Percentiles rank a stretch among this genome's conserved stretches.
Conservation (phyloP, 2,888 invertebrate species). For the Antheraea assamensis region DNA sequence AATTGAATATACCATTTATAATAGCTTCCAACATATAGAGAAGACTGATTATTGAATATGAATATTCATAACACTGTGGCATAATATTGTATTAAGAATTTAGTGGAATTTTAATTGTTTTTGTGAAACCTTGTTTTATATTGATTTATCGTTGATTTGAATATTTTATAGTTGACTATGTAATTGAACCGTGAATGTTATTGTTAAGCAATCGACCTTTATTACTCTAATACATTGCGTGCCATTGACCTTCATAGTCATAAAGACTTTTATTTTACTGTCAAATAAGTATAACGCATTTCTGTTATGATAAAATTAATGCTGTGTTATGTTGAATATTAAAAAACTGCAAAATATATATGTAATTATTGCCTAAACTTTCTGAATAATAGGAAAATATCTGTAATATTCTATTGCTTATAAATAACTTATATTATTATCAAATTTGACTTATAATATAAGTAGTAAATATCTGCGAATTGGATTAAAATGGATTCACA, state of each 20-base stretch:
- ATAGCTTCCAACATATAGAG: too few species aligned
- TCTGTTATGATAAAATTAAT: not conserved
- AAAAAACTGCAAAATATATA: not conserved
- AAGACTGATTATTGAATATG: too few species aligned
- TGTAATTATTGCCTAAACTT: not conserved
- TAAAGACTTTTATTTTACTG: not conserved
- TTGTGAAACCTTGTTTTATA: not conserved
- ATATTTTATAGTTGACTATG: slow-evolving; percentile 8
- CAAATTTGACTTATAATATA: too few species aligned
- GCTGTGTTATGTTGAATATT: not conserved
- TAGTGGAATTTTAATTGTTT: not conserved
- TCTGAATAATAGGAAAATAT: too few species aligned
- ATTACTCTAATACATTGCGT: slow-evolving; percentile 19
- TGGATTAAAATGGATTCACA: too few species aligned
- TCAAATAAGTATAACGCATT: not conserved
- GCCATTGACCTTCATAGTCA: slow-evolving; percentile 31
- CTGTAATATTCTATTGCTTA: too few species aligned
- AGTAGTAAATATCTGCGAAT: too few species aligned
- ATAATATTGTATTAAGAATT: not conserved
- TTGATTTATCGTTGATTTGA: not conserved
- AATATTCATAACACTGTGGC: too few species aligned
- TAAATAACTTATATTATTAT: too few species aligned
- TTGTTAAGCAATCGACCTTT: slow-evolving; percentile 41
- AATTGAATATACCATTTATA: too few species aligned
- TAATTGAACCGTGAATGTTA: slow-evolving; percentile 37